phyloP scores from a whole-genome alignment of 1,140 invertebrate genomes.

The Trissolcus basalis region DNA sequence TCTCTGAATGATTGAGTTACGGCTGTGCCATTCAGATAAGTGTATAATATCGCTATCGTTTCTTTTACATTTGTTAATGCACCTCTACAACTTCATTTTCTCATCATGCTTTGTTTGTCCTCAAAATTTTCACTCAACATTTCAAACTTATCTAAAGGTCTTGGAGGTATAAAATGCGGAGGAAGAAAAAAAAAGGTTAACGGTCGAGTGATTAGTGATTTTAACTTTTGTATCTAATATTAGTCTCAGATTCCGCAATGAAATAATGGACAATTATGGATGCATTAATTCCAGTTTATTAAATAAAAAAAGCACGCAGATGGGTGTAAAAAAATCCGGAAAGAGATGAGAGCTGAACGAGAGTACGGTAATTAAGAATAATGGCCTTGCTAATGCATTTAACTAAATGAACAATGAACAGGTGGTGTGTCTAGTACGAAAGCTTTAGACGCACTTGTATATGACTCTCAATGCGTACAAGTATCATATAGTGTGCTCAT shows the following conservation, averaged over 20 bases:
- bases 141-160: not conserved
- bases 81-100: slow-evolving; percentile 17
- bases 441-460: slow-evolving; percentile 33
- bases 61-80: not conserved
- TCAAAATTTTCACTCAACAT: no score
- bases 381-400: slow-evolving; percentile 66
- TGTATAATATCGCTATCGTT: slow-evolving; percentile 17
- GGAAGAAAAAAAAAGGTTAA: not conserved
- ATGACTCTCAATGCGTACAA: slow-evolving; percentile 25
- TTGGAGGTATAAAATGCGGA: not conserved
- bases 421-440: slow-evolving; percentile 48
- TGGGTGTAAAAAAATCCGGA: slow-evolving; percentile 11
- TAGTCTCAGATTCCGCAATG: not conserved
- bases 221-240: not conserved
- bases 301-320: slow-evolving; percentile 12
- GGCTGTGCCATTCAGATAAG: slow-evolving; percentile 19
- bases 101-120: no score
- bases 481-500: slow-evolving; percentile 46
- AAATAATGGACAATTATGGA: slow-evolving; percentile 39
- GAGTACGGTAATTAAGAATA: slow-evolving; percentile 68
- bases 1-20: slow-evolving; percentile 35
- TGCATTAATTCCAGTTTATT: slow-evolving; percentile 17
- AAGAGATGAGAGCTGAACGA: slow-evolving; percentile 21
- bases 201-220: no score
- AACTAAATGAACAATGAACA: slow-evolving; percentile 69